Evolutionary conservation across 2,113 vertebrate species (phyloP), one percentile per base, ranked within the genome.

Genomic region (Xiphophorus hellerii): DNA sequence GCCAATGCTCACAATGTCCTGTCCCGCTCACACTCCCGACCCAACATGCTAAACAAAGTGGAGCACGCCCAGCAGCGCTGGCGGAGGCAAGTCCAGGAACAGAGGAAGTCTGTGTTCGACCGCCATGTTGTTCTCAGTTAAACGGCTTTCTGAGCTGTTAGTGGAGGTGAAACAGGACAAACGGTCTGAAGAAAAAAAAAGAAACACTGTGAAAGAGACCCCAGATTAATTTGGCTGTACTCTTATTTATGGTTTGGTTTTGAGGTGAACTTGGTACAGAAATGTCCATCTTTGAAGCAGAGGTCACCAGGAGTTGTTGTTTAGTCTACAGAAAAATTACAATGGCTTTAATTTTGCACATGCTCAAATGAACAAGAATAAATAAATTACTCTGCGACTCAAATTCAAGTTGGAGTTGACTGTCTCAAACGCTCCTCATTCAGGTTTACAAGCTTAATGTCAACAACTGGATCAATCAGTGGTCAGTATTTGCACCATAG

Each of bases 31-130:
- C 95, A 96, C 29, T 97, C 96, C 81, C 95, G 97, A 0, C 95
- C 97, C 87, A 99, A 98, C 3, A 95, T 99, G 71, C 91, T 99
- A 61, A 98, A 99, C 94, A 99, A 99, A 81, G 98, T 99, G 81
- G 98, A 99, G 28, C 96, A 98, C 1, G 98, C 98, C 1, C 98
- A 99, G 91, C 97, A 99, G 93, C 97, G 97, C 70, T 99, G 98
- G 98, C 97, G 97, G 81, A 94, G 96, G 66, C 98, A 99, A 90
- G 98, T 99, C 75, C 98, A 99, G 89, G 97, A 99, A 77, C 98
- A 98, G 92, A 96, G 97, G 89, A 99, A 99, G 60, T 98, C 97
- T 0, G 97, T 99, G 82, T 99, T 99, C 9, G 98, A 99, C 90
- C 96, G 97, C 10, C 98, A 99, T 3, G 97, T 98, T 65, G 97